Percentiles rank a stretch among this genome's conserved stretches.
Conservation (phyloP, 2,113 vertebrate genomes). For the Glareola pratincola region DNA sequence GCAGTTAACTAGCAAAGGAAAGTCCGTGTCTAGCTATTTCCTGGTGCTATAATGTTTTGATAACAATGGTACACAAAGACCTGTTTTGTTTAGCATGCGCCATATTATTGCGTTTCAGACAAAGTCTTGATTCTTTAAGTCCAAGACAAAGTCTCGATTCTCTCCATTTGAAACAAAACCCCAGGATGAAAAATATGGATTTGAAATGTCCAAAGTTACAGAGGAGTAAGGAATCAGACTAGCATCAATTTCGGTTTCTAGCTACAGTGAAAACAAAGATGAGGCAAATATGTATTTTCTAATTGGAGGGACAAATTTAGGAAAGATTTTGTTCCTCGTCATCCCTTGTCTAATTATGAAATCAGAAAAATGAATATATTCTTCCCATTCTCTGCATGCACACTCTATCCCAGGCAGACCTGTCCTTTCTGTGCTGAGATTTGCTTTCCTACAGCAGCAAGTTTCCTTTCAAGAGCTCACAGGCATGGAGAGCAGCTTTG, state of each 20-base stretch:
- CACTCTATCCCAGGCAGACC: neutral
- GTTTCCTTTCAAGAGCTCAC: neutral
- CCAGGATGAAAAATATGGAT: neutral
- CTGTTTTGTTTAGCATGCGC: constrained; percentile 25
- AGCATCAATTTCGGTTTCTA: neutral
- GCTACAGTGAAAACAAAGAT: neutral
- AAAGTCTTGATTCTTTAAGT: constrained; percentile 41
- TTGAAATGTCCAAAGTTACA: neutral
- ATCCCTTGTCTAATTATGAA: neutral
- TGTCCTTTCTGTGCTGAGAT: neutral
- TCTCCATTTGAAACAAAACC: neutral
- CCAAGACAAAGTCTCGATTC: constrained; percentile 30
- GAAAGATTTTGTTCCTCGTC: neutral
- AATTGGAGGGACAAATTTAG: neutral
- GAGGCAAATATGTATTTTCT: neutral
- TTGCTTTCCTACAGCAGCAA: neutral
- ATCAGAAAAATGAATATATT: neutral
- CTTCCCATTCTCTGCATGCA: neutral
- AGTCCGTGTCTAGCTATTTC: constrained; percentile 7
- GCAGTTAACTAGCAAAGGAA: constrained; percentile 5
- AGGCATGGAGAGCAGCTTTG: neutral
- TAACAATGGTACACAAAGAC: constrained; percentile 39
- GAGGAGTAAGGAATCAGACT: neutral
- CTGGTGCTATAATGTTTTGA: constrained; percentile 50
- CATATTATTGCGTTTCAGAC: constrained; percentile 25